Evolutionary conservation across 2,797 vertebrate genomes (phyloP), one percentile per base, ranked within the genome.

Genomic region (Tokudaia tokunoshimensis): DNA sequence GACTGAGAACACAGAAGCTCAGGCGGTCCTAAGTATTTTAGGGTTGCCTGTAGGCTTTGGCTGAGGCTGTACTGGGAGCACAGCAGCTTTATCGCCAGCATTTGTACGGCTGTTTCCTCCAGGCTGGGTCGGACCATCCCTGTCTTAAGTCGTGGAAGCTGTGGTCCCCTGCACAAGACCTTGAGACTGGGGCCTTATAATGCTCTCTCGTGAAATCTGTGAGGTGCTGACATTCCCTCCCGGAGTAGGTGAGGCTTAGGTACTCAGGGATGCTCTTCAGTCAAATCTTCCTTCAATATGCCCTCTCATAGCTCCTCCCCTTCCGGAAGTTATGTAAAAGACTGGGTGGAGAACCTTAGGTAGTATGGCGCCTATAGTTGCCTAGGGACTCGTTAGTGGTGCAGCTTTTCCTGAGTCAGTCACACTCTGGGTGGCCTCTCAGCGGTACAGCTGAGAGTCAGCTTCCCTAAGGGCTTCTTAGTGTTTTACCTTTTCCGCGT

Each of bases 31-130:
- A 52, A n/a, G 44, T 79, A n/a, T 24, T 37, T 70, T 50, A 5
- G 22, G 14, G 57, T 20, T 55, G 55, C 34, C 17, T 0, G 19
- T 17, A 37, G 47, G 41, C 29, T 59, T 47, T 67, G 72, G 47
- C 20, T 1, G 1, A 50, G 89, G 83, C 61, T 4, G 1, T 1
- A 0, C 31, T 22, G 6, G 3, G 0, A 44, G 2, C 1, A 24
- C 12, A 26, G 4, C 0, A 1, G 31, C 63, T 59, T 90, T 10
- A 24, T 63, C 70, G 1, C 3, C 4, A n/a, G 24, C 5, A 1
- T 37, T 44, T 63, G 41, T 11, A 3, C 8, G 1, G 29, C 29
- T n/a, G 12, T 50, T 78, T 61, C 37, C 74, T n/a, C 57, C 12
- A 50, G 29, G 57, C 15, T n/a, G 41, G 55, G 15, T 10, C 24